Percentiles rank a stretch among this genome's conserved stretches.
These are phyloP conservation scores for Trichomalopsis sarcophagae DNA, from an alignment of 1,140 invertebrate species.

Conservation along the genomic window DNA sequence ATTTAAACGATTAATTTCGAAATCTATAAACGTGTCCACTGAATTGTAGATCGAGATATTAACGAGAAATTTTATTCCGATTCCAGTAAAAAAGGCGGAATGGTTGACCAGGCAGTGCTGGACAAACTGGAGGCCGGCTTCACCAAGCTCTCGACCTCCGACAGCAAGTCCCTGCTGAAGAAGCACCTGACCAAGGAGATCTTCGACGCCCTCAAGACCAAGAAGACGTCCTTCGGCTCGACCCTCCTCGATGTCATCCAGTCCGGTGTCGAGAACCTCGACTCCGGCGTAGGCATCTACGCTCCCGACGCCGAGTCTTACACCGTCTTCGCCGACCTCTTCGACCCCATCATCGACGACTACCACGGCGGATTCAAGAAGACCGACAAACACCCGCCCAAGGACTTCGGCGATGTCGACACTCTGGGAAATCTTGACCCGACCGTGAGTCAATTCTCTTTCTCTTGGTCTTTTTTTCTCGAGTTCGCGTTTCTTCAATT, in stretches of 20 bases:
- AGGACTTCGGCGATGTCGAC: constrained; percentile 95
- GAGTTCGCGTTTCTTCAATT: neutral
- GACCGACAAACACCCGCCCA: constrained; percentile 92
- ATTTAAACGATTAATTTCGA: neutral
- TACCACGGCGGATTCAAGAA: constrained; percentile 96
- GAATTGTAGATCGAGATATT: constrained; percentile 25
- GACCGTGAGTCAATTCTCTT: constrained; percentile 71
- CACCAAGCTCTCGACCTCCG: constrained; percentile 89
- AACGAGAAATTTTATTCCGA: neutral
- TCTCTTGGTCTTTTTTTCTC: neutral
- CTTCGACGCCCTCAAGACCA: constrained; percentile 92
- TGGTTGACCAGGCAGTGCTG: constrained; percentile 90
- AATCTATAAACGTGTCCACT: neutral
- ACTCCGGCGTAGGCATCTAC: constrained; percentile 96
- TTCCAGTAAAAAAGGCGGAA: constrained; percentile 81
- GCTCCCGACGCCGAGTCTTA: constrained; percentile 96
- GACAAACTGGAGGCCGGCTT: constrained; percentile 94
- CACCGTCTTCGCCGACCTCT: constrained; percentile 91
- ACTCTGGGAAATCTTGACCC: constrained; percentile 94
- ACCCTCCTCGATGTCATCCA: constrained; percentile 94
- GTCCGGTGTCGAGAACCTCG: constrained; percentile 91
- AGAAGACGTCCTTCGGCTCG: constrained; percentile 93
- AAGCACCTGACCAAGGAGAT: constrained; percentile 93
- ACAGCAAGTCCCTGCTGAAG: constrained; percentile 96
- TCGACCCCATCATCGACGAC: constrained; percentile 97